A percentile compares a stretch with the other conserved stretches of the same genome.
Evolutionary conservation across 2,888 invertebrate species (phyloP).

Genomic region (Trachelus tabidus): DNA sequence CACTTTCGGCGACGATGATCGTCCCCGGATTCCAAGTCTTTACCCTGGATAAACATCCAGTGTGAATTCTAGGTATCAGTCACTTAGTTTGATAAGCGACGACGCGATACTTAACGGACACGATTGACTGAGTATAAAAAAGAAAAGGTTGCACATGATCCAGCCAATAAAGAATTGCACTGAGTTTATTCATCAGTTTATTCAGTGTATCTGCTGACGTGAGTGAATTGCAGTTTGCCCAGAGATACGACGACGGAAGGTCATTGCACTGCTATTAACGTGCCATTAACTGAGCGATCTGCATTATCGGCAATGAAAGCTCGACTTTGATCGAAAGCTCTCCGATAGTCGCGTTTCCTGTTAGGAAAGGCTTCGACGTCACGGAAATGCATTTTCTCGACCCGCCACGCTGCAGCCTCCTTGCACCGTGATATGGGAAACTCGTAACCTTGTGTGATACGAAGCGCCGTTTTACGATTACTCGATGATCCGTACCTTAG

Average conservation of each 20-base stretch:
- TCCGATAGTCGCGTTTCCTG: not conserved
- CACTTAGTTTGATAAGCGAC: not conserved
- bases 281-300: slow-evolving; percentile 34
- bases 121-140: not conserved
- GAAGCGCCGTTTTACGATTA: not conserved
- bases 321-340: slow-evolving; percentile 38
- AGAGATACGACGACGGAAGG: slow-evolving; percentile 46
- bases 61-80: not conserved
- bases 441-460: not conserved
- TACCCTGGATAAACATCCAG: not conserved
- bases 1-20: slow-evolving; percentile 44
- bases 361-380: not conserved
- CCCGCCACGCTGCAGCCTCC: not conserved
- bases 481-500: not conserved
- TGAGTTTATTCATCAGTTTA: not conserved
- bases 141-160: not conserved
- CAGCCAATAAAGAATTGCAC: not conserved
- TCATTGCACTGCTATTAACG: slow-evolving; percentile 53
- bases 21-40: not conserved
- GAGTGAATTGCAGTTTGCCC: slow-evolving; percentile 46
- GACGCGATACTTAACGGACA: not conserved
- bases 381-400: not conserved
- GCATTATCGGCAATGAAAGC: slow-evolving; percentile 40
- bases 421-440: not conserved
- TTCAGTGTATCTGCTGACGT: not conserved